A percentile compares a stretch with the other conserved stretches of the same genome.
Conservation (phyloP, 2,888 invertebrate genomes). For the Leptinotarsa tumamoca region DNA sequence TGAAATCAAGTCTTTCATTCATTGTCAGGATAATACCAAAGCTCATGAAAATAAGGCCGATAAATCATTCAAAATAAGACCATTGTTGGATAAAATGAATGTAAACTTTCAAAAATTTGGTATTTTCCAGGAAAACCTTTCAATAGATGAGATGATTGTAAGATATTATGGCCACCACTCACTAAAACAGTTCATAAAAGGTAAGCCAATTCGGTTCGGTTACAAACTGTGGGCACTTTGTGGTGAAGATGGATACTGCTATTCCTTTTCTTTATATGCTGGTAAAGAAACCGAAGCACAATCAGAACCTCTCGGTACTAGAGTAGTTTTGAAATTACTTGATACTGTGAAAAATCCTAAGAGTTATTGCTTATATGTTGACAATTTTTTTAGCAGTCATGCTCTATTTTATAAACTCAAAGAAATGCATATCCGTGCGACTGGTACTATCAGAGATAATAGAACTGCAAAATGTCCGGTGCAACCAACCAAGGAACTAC, state of each 20-base stretch:
- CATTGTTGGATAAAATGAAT: slow-evolving; percentile 34
- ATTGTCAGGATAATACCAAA: slow-evolving; percentile 38
- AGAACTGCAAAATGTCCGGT: slow-evolving; percentile 31
- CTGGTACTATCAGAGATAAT: slow-evolving; percentile 35
- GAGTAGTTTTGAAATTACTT: slow-evolving; percentile 40
- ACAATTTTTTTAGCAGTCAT: slow-evolving; percentile 40
- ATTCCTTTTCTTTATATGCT: slow-evolving; percentile 37
- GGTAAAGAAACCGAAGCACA: slow-evolving; percentile 36
- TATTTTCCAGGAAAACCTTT: slow-evolving; percentile 39
- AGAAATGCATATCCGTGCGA: slow-evolving; percentile 33
- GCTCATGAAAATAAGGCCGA: slow-evolving; percentile 37
- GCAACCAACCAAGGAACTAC: slow-evolving; percentile 12
- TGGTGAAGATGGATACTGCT: slow-evolving; percentile 40
- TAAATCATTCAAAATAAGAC: slow-evolving; percentile 39
- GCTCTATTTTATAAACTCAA: slow-evolving; percentile 34
- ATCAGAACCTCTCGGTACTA: slow-evolving; percentile 34
- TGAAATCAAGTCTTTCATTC: slow-evolving; percentile 43
- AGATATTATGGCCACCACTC: slow-evolving; percentile 41
- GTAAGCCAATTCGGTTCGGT: slow-evolving; percentile 43
- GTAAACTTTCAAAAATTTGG: slow-evolving; percentile 35
- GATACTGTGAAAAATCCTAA: slow-evolving; percentile 35
- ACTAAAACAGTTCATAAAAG: slow-evolving; percentile 39
- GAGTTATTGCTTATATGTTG: slow-evolving; percentile 39
- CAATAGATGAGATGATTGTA: slow-evolving; percentile 43
- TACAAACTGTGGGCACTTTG: slow-evolving; percentile 44